Evolutionary conservation across 2,113 vertebrate species (phyloP), one percentile per base, ranked within the genome.

Genomic region (Gulo gulo): DNA sequence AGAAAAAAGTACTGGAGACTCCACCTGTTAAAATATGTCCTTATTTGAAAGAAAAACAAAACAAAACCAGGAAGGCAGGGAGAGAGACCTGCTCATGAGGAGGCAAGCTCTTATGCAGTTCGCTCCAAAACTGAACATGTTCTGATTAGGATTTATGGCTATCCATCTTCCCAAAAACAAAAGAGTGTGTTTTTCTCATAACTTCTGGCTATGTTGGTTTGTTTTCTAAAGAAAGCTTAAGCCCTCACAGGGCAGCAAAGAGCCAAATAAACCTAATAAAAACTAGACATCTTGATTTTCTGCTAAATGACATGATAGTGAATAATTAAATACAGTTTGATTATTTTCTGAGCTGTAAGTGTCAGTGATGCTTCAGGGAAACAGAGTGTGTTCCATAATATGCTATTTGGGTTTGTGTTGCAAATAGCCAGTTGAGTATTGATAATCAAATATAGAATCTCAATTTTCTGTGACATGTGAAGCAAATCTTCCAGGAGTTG

Each of bases 241-340:
- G 12, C 26, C 42, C 47, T 92, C 92, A 90, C 69, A 87, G 79
- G 12, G 47, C 29, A 69, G 11, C 42, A 83, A 86, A 92, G 55
- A 81, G 13, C 83, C 50, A 88, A 86, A 88, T 47, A 93, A 96
- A 57, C 57, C 67, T 80, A 93, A 95, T 97, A 96, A 97, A 94
- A 88, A 67, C 20, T 13, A 34, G 47, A 86, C 55, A 34, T 84
- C 67, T 91, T 96, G 18, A 93, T 96, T 96, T 96, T 95, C 78
- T 93, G 39, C 74, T 94, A 69, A 96, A 95, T 87, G 39, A 7
- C 31, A 96, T 94, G 89, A 65, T 73, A 67, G 36, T 63, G 59
- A 96, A 89, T 96, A 96, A 97, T 92, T 95, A 88, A 97, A 95
- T 97, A 92, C 31, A 87, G 42, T 94, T 96, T 79, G 52, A 93